Percentiles rank a stretch among this genome's conserved stretches.
phyloP scores from a whole-genome alignment of 2,888 invertebrate species.

The Leucophenga montana region DNA sequence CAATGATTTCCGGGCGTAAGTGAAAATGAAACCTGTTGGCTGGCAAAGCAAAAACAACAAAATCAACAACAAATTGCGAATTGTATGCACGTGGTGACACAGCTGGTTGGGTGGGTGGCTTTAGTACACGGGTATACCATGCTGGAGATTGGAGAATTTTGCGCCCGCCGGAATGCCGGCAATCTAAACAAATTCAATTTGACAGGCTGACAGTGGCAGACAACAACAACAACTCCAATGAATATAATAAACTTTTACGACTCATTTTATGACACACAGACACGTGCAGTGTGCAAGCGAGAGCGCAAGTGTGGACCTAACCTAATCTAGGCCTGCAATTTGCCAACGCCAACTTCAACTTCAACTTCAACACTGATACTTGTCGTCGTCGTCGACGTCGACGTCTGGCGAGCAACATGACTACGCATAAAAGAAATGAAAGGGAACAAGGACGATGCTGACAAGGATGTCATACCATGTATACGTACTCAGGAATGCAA shows the following conservation, averaged over 20 bases:
- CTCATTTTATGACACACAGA: conserved; percentile 70
- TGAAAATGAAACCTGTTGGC: conserved; percentile 64
- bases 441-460: not conserved
- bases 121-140: conserved; percentile 14
- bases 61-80: conserved; percentile 27
- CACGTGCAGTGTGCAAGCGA: conserved; percentile 59
- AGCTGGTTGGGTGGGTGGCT: conserved; percentile 3
- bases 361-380: not conserved
- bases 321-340: conserved; percentile 52
- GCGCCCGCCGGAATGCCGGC: conserved; percentile 47
- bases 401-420: not conserved
- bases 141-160: conserved; percentile 24
- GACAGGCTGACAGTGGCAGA: conserved; percentile 66
- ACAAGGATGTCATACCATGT: not conserved
- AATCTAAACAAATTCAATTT: conserved; percentile 72
- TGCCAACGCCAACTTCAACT: conserved; percentile 7
- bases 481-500: conserved; percentile 52
- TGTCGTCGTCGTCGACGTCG: too few relatives aligned
- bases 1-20: conserved; percentile 68
- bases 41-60: conserved; percentile 35
- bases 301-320: conserved; percentile 28
- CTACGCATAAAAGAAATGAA: conserved; percentile 18
- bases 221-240: conserved; percentile 52
- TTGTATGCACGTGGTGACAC: not conserved
- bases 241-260: conserved; percentile 73